phyloP scores from a whole-genome alignment of 2,113 vertebrate genomes.

The Paracanthobrama guichenoti region DNA sequence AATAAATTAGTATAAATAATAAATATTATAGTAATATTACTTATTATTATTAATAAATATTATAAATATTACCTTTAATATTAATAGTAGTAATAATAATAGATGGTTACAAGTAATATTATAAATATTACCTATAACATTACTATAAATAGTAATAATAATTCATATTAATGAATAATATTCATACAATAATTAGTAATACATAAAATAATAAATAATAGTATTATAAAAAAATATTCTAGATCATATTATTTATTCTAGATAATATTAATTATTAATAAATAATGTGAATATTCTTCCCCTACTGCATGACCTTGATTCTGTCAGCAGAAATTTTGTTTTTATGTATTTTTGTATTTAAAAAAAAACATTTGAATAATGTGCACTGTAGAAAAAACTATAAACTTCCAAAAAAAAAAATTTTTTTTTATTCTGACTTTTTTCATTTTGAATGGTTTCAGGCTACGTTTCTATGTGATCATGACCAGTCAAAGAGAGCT shows the following conservation, averaged over 20 bases:
- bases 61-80: neutral
- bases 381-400: neutral
- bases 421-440: neutral
- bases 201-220: neutral
- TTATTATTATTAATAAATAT: neutral
- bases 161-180: neutral
- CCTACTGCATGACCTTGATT: neutral
- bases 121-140: neutral
- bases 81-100: neutral
- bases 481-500: slow-evolving; percentile 97
- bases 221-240: neutral
- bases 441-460: slow-evolving; percentile 54
- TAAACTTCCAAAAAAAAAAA: too few relatives aligned
- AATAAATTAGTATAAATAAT: too few relatives aligned
- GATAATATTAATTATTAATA: neutral
- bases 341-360: too few relatives aligned
- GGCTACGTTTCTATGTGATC: slow-evolving; percentile 91
- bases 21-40: too few relatives aligned
- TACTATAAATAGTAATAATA: neutral
- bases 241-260: neutral
- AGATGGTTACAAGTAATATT: neutral
- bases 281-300: neutral
- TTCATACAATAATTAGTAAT: neutral
- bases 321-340: neutral
- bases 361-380: too few relatives aligned